Percentiles rank a stretch among this genome's conserved stretches.
phyloP scores from a whole-genome alignment of 92 coral and sea anemone genomes.

The Epizoanthus stellaris region DNA sequence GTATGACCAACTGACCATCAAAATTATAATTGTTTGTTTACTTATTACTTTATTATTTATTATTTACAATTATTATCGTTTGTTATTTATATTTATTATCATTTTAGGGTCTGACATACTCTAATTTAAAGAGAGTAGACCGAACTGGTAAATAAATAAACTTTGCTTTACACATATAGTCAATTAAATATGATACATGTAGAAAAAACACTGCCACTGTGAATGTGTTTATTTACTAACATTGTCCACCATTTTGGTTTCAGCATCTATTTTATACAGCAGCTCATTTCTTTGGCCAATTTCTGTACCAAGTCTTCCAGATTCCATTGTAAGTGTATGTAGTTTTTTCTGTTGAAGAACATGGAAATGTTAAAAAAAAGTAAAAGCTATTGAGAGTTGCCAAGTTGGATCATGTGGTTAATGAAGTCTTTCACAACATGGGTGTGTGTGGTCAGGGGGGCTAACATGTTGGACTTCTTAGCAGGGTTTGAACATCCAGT shows the following conservation, averaged over 20 bases:
- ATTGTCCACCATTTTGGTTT: slow-evolving; percentile 94
- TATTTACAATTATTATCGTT: too few species aligned
- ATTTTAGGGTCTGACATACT: too few species aligned
- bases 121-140: too few species aligned
- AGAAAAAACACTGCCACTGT: not conserved
- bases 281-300: slow-evolving; percentile 90
- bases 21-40: too few species aligned
- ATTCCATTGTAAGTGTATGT: slow-evolving; percentile 95
- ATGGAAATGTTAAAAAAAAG: not conserved
- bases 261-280: slow-evolving; percentile 90
- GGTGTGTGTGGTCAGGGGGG: too few species aligned
- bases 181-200: not conserved
- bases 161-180: not conserved
- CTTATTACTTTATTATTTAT: too few species aligned
- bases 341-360: slow-evolving; percentile 79
- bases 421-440: too few species aligned
- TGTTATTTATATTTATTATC: too few species aligned
- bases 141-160: too few species aligned
- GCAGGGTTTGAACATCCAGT: too few species aligned
- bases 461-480: too few species aligned
- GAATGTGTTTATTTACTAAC: slow-evolving; percentile 43
- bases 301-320: slow-evolving; percentile 84
- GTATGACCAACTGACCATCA: not conserved
- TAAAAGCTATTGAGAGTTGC: not conserved
- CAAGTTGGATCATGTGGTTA: too few species aligned